Base-by-base conservation (phyloP, 2,113 vertebrate species). In the Riparia riparia region DNA sequence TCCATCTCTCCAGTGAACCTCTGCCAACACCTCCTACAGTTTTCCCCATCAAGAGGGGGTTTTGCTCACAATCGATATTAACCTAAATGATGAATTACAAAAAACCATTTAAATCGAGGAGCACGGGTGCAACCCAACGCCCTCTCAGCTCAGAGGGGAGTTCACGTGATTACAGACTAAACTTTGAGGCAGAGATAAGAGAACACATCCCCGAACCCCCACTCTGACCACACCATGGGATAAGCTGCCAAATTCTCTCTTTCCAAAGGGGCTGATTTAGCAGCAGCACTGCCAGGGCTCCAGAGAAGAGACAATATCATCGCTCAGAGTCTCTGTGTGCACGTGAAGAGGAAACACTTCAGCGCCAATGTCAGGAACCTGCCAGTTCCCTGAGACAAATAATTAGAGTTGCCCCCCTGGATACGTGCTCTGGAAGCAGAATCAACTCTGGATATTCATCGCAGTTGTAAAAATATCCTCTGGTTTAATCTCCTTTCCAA, bases 161-260 rank as follows among this genome's bases (percentile, higher is more conserved):
- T 31, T 50, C 3, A 42, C 64, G 49, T 7, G 42, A 54, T 26
- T 42, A 16, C 47, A 71, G 28, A 31, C n/a, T 32, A 51, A 83
- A 31, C 20, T 32, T 32, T 15, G 37, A 76, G 58, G 66, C 49
- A 72, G 37, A 74, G 70, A 51, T 19, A 41, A 78, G 45, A 54
- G 70, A 65, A 12, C 14, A 10, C 37, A 80, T 17, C 45, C 56
- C 44, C 1, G 1, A 31, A 24, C 4, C 28, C 29, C 9, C 5
- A 10, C 53, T 64, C 34, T 5, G 17, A 24, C 26, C 80, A 10
- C 51, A 37, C 11, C 58, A 19, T 3, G 0, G 9, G 3, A 29
- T 16, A 31, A 42, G 26, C 66, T 93, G 89, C 93, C 86, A 90
- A 39, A 42, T 65, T 69, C 87, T 54, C 41, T 82, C 84, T 80